A percentile compares a stretch with the other conserved stretches of the same genome.
Conservation (phyloP, 2,113 vertebrate species). For the Anarrhichthys ocellatus region DNA sequence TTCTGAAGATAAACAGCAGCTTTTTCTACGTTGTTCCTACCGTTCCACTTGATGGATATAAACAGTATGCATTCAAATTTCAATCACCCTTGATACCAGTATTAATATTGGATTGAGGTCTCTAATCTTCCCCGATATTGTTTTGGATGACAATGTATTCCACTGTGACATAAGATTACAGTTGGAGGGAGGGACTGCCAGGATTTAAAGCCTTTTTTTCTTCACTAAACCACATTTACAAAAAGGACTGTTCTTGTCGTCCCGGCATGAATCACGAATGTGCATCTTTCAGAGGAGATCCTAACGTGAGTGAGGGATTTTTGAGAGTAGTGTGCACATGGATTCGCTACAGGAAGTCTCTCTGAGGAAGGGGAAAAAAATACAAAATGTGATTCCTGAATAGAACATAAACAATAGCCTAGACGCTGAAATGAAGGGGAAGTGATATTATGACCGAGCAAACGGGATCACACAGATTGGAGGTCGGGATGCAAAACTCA, state of each 20-base stretch:
- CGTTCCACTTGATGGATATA: background rate
- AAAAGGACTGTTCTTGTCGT: conserved; percentile 37
- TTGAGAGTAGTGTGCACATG: background rate
- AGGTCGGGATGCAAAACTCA: conserved; percentile 50
- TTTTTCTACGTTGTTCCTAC: conserved; percentile 9
- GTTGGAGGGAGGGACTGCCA: conserved; percentile 3
- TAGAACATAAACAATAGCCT: conserved; percentile 51
- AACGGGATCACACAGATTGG: conserved; percentile 46
- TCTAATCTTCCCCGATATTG: conserved; percentile 52
- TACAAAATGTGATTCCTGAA: conserved; percentile 20
- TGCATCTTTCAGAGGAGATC: conserved; percentile 60
- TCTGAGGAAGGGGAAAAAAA: conserved; percentile 13
- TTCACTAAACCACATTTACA: conserved; percentile 48
- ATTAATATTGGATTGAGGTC: conserved; percentile 29
- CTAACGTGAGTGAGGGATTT: conserved; percentile 18
- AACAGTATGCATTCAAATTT: background rate
- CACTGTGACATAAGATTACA: conserved; percentile 54
- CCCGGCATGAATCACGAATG: conserved; percentile 47
- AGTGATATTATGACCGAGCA: conserved; percentile 71
- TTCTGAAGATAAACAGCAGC: conserved; percentile 49
- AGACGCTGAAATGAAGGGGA: conserved; percentile 54
- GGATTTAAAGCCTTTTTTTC: conserved; percentile 55
- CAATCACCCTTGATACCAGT: conserved; percentile 27
- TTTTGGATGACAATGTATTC: conserved; percentile 47
- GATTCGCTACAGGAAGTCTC: conserved; percentile 30